Percentiles rank a stretch among this genome's conserved stretches.
These are phyloP conservation scores for Phoebastria nigripes DNA, from an alignment of 2,797 vertebrate genomes.

Conservation along the genomic window DNA sequence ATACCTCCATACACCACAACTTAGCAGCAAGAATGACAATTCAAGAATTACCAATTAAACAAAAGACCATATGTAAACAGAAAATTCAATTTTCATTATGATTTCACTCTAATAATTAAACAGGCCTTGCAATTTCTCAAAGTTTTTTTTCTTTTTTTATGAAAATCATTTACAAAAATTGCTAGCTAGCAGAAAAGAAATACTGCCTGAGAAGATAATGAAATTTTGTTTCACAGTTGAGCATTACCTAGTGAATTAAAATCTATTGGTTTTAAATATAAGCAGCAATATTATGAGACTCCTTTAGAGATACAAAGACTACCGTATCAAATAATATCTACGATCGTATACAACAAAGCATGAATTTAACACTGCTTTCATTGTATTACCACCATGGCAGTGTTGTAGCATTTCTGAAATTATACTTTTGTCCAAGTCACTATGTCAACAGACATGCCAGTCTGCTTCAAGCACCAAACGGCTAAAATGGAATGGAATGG, in stretches of 20 bases:
- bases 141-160: not conserved
- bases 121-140: not conserved
- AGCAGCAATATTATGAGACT: not conserved
- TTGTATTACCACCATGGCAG: not conserved
- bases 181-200: not conserved
- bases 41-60: not conserved
- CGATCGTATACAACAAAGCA: not conserved
- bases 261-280: not conserved
- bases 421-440: not conserved
- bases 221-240: not conserved
- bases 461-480: not conserved
- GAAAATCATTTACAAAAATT: not conserved
- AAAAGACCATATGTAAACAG: not conserved
- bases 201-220: not conserved
- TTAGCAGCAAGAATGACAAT: not conserved
- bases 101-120: not conserved
- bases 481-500: not conserved
- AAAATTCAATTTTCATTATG: not conserved
- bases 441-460: not conserved
- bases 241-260: not conserved
- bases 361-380: not conserved
- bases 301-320: not conserved
- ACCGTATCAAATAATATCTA: not conserved
- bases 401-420: conserved; percentile 1
- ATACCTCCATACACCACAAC: not conserved